Percentiles rank a stretch among this genome's conserved stretches.
phyloP scores from a whole-genome alignment of 2,888 invertebrate genomes.

The Orthosia gracilis region DNA sequence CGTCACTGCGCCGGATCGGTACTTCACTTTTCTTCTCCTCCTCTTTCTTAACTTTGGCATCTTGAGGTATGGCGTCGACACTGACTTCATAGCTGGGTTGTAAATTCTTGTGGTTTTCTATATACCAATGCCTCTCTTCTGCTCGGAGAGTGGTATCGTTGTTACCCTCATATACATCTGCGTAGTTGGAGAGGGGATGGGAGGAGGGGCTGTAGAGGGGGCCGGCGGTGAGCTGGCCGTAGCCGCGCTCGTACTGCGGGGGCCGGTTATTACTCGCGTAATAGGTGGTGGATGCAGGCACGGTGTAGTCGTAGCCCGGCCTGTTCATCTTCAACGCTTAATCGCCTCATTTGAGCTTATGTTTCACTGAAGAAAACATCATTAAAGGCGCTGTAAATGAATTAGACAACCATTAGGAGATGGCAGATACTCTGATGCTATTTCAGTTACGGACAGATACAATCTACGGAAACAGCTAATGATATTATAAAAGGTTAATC shows the following conservation, averaged over 20 bases:
- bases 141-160: constrained; percentile 89
- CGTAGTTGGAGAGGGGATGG: constrained; percentile 88
- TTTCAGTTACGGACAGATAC: constrained; percentile 65
- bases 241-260: constrained; percentile 88
- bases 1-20: constrained; percentile 82
- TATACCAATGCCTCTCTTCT: constrained; percentile 90
- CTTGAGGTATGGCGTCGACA: constrained; percentile 83
- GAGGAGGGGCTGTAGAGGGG: constrained; percentile 87
- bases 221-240: constrained; percentile 84
- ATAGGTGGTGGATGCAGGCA: constrained; percentile 88
- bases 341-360: constrained; percentile 88
- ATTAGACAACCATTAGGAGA: constrained; percentile 60
- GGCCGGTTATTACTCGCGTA: constrained; percentile 86
- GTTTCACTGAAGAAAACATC: constrained; percentile 77
- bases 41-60: constrained; percentile 89
- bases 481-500: constrained; percentile 59
- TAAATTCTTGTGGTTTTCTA: constrained; percentile 89
- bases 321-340: constrained; percentile 89
- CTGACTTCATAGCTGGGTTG: constrained; percentile 84
- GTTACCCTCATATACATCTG: constrained; percentile 90
- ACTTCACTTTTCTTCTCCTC: constrained; percentile 87
- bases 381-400: constrained; percentile 72
- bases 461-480: constrained; percentile 46
- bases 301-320: constrained; percentile 89
- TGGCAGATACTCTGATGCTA: constrained; percentile 75